Conservation (phyloP, 2,797 vertebrate species). For the Cossypha polioptera region DNA sequence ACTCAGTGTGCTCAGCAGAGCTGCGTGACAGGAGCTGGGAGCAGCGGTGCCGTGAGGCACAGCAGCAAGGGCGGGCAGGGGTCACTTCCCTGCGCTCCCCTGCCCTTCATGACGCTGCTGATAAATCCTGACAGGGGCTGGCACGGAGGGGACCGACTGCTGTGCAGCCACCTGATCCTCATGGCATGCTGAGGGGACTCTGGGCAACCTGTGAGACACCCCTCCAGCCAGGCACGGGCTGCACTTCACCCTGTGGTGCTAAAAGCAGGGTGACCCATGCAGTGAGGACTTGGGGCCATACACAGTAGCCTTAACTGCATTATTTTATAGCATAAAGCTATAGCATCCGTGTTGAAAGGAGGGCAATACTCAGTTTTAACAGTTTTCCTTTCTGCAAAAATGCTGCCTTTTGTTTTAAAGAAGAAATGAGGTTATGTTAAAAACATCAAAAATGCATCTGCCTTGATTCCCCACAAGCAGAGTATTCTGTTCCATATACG, state of each 20-base stretch:
- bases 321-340: background rate
- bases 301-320: background rate
- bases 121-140: background rate
- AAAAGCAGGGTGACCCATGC: background rate
- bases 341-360: background rate
- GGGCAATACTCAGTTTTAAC: background rate
- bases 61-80: background rate
- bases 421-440: background rate
- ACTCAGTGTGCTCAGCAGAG: background rate
- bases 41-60: background rate
- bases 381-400: background rate
- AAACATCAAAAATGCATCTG: background rate
- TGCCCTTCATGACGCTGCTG: background rate
- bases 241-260: accelerated
- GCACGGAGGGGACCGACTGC: accelerated
- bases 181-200: accelerated
- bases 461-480: background rate
- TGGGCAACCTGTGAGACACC: background rate
- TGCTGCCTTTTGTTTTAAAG: background rate
- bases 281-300: background rate
- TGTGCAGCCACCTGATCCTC: background rate
- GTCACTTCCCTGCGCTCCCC: background rate
- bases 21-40: accelerated
- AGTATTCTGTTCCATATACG: background rate
- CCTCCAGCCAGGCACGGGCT: background rate